Base-by-base conservation (phyloP, 2,113 vertebrate species). In the Ursus arctos region DNA sequence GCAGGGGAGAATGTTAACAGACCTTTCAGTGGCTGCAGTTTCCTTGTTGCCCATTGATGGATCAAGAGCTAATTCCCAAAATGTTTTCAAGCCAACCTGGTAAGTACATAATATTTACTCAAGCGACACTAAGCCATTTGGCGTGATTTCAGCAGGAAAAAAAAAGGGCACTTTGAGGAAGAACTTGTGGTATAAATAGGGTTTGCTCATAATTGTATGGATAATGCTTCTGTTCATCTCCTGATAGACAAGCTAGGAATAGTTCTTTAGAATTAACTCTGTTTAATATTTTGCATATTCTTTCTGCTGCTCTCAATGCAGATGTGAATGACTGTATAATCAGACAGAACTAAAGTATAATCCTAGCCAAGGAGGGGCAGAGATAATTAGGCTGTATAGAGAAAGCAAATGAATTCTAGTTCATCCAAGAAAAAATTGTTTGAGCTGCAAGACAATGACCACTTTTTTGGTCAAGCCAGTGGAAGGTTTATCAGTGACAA, bases 51-150 rank as follows among this genome's bases (percentile, higher is more conserved):
- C 43, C 82, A n/a, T 9, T 88, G 92, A 40, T 28, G 89, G 87
- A 79, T 40, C 95, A 57, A 65, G 18, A 13, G 40, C 31, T 91
- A 82, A 92, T 92, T 92, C n/a, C 93, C 57, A 97, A 98, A 91
- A n/a, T 80, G 40, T 1, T 96, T 97, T 79, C 89, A 19, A 49
- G 63, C 40, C 94, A 21, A 28, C 15, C 82, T 96, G 65, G 28
- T 49, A 76, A 88, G 65, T 92, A 91, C 16, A 47, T 63, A 86
- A 92, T 31, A 12, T 74, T 96, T 65, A 95, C 55, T 97, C n/a
- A 43, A 77, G 59, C 6, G 16, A 95, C 84, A 94, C 87, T 80
- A 89, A 95, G 92, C 74, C 83, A 87, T 92, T 92, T 93, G 93
- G 86, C 49, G 0, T 65, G 22, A 72, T 97, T 97, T 92, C 61